Evolutionary conservation across 2,113 vertebrate species (phyloP).

Genomic region (Hydrochoerus hydrochaeris): DNA sequence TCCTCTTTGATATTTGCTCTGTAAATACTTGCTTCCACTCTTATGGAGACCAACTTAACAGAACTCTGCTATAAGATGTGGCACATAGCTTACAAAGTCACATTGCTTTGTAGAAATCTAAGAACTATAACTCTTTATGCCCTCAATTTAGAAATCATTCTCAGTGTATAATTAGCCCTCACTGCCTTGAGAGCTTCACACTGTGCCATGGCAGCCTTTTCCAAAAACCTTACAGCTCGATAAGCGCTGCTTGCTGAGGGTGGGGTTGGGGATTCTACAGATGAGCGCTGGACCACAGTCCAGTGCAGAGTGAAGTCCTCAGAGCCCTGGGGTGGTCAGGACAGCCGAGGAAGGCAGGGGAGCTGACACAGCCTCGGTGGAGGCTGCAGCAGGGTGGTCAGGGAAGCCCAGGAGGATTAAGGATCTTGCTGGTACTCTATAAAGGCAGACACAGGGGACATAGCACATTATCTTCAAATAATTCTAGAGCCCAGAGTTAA

Average conservation of each 20-base stretch:
- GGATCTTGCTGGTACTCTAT: not conserved
- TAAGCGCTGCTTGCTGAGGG: not conserved
- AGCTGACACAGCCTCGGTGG: not conserved
- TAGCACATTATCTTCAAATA: not conserved
- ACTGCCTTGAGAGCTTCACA: not conserved
- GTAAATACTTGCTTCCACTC: not conserved
- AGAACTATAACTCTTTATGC: not conserved
- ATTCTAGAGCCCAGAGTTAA: not conserved
- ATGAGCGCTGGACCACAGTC: not conserved
- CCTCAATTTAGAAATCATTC: slow-evolving; percentile 34
- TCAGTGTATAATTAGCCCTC: slow-evolving; percentile 2
- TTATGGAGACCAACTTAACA: not conserved
- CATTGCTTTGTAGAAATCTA: slow-evolving; percentile 33
- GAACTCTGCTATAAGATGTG: not conserved
- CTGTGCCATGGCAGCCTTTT: not conserved
- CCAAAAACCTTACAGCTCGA: not conserved
- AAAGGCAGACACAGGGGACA: not conserved
- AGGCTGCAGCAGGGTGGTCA: not conserved
- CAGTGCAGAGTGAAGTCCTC: not conserved
- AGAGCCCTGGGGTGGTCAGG: not conserved
- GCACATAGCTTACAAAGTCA: not conserved
- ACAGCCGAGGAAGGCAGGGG: not conserved
- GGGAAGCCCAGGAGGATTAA: not conserved
- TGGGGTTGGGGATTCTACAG: not conserved
- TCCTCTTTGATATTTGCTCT: not conserved